Base-by-base conservation (phyloP, 2,113 vertebrate genomes). In the Eurypyga helias region DNA sequence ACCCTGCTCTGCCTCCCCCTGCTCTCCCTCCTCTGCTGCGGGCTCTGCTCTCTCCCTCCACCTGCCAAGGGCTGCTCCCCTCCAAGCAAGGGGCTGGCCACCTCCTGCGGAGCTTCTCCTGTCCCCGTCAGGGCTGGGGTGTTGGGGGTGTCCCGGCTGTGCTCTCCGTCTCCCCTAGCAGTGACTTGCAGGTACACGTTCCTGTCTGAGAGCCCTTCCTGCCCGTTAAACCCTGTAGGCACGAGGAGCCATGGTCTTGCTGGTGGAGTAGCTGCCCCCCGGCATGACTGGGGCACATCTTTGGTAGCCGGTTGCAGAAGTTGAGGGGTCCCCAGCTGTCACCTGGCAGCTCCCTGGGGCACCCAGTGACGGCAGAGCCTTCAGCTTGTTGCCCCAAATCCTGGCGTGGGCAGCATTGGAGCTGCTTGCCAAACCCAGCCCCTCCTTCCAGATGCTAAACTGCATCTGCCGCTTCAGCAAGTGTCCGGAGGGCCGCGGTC, bases 1-100 rank as follows among this genome's bases (percentile, higher is more conserved):
- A 61, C 73, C 43, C 77, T 73, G 87, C 94, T 97, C 83, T 91
- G 77, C 86, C 81, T 96, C 70, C 70, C 33, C n/a, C 48, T 89
- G 67, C 80, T 92, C 76, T 89, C 72, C 70, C 45, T 7, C 0
- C 25, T 72, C 54, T 76, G 86, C 96, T 92, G 69, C 5, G 7
- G 90, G 94, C 95, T 96, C 90, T 97, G 90, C 92, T 96, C 83
- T 86, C 52, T 90, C 65, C 46, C 67, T 82, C 17, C 4, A 15
- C 57, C 84, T 85, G 20, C 75, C 64, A 58, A 52, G 54, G 71
- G 61, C 92, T 70, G 60, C 54, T 90, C 51, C 49, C 64, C 48
- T 79, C 72, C 14, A 7, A 17, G 43, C 1, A 0, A 89, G 90
- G 83, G 60, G 26, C 91, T 78, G 84, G 67, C 61, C 70, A 23